phyloP scores from a whole-genome alignment of 2,888 invertebrate species.

The Ormyrus labotus region DNA sequence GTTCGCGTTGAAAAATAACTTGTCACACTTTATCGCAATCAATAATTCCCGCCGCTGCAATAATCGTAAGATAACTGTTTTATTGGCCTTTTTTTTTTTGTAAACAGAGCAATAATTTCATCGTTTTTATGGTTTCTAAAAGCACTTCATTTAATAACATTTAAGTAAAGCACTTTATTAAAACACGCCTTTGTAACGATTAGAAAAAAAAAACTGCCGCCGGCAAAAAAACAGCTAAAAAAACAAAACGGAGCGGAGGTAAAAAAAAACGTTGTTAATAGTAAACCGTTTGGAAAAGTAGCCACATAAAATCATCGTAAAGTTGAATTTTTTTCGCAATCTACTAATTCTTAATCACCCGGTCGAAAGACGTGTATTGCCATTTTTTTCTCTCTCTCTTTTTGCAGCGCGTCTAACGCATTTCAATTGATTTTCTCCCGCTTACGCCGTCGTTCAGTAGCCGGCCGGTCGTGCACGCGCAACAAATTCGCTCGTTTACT shows the following conservation, averaged over 20 bases:
- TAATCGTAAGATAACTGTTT: conserved; percentile 16
- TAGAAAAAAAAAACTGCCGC: not conserved
- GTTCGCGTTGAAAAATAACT: not conserved
- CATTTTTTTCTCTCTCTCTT: not conserved
- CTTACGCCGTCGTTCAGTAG: conserved; percentile 3
- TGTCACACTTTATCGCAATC: not conserved
- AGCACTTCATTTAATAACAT: not conserved
- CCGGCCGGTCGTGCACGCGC: not conserved
- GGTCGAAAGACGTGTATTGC: not conserved
- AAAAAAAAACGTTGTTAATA: conserved; percentile 22
- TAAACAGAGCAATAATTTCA: conserved; percentile 31
- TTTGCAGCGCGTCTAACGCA: no score
- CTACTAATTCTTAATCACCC: conserved; percentile 13
- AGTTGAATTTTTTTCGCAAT: conserved; percentile 5
- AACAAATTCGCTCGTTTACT: conserved; percentile 1
- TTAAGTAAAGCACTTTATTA: conserved; percentile 2
- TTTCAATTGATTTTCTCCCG: not conserved
- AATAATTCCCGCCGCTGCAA: conserved; percentile 1
- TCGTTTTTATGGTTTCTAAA: conserved; percentile 20
- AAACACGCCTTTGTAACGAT: not conserved
- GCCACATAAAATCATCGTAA: conserved; percentile 51
- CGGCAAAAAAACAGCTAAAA: conserved; percentile 11
- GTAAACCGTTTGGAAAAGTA: conserved; percentile 17
- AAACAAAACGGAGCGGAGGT: conserved; percentile 6
- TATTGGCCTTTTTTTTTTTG: not conserved